Evolutionary conservation across 1,140 invertebrate genomes (phyloP).

Genomic region (Venturia canescens): DNA sequence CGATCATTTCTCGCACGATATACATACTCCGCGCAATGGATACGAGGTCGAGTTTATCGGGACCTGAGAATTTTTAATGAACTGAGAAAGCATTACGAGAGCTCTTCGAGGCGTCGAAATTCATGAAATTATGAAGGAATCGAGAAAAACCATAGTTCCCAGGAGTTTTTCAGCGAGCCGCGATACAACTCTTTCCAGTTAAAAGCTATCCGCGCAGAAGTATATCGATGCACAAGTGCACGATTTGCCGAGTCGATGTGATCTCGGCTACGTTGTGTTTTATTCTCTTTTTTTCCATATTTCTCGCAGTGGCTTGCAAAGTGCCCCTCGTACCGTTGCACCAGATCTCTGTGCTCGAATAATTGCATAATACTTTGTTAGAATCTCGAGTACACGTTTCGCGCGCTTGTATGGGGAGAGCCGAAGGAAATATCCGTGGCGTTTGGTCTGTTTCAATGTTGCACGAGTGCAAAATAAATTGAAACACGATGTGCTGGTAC

Average conservation of each 20-base stretch:
- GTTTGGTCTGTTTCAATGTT: not conserved
- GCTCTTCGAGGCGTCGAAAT: too few species aligned
- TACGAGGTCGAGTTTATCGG: too few species aligned
- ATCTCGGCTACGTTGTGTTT: not conserved
- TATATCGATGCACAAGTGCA: slow-evolving; percentile 17
- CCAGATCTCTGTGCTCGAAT: not conserved
- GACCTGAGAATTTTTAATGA: too few species aligned
- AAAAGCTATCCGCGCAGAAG: slow-evolving; percentile 4
- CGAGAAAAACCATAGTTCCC: too few species aligned
- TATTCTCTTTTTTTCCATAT: not conserved
- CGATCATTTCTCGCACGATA: too few species aligned
- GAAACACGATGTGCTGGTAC: not conserved
- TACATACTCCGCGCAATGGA: too few species aligned
- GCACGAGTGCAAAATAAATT: not conserved
- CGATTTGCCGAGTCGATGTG: slow-evolving; percentile 22
- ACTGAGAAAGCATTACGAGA: too few species aligned
- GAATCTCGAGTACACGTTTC: slow-evolving; percentile 33
- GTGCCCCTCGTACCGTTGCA: not conserved
- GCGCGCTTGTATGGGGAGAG: slow-evolving; percentile 20
- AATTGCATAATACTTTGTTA: slow-evolving; percentile 48
- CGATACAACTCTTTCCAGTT: not conserved
- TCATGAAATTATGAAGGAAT: too few species aligned
- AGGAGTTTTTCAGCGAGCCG: not conserved
- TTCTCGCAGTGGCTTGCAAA: not conserved
- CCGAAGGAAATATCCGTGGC: slow-evolving; percentile 6